Percentiles rank a stretch among this genome's conserved stretches.
Conservation (phyloP, 2,888 invertebrate genomes). For the Matsumyia berberina region DNA sequence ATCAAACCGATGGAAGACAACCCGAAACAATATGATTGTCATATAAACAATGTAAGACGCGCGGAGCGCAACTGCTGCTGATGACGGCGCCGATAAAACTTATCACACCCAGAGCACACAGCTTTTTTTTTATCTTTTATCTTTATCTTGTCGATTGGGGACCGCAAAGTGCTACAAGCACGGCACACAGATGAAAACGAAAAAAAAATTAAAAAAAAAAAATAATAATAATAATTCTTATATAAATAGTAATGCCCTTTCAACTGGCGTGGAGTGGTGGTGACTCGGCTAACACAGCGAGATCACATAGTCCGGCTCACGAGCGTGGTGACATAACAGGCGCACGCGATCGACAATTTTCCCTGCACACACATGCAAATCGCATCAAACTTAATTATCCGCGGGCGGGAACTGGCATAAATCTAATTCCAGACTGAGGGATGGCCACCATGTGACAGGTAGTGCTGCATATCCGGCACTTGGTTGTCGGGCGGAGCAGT, state of each 20-base stretch:
- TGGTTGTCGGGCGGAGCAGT: slow-evolving; percentile 27
- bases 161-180: slow-evolving; percentile 61
- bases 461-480: slow-evolving; percentile 74
- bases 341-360: slow-evolving; percentile 67
- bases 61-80: slow-evolving; percentile 50
- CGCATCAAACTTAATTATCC: slow-evolving; percentile 71
- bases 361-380: slow-evolving; percentile 56
- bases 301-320: slow-evolving; percentile 39
- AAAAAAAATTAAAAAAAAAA: slow-evolving; percentile 34
- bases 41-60: slow-evolving; percentile 44
- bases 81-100: slow-evolving; percentile 68
- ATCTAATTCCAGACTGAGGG: slow-evolving; percentile 72
- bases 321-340: slow-evolving; percentile 57
- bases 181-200: slow-evolving; percentile 41
- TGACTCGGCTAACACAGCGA: slow-evolving; percentile 1
- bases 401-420: slow-evolving; percentile 73
- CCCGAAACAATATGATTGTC: slow-evolving; percentile 49
- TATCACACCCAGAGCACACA: slow-evolving; percentile 53
- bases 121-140: slow-evolving; percentile 48
- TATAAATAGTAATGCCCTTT: slow-evolving; percentile 62
- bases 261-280: slow-evolving; percentile 37
- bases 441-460: slow-evolving; percentile 71
- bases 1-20: slow-evolving; percentile 22
- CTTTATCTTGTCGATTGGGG: slow-evolving; percentile 57
- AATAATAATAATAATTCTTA: slow-evolving; percentile 35